Base-by-base conservation (phyloP, 1,140 invertebrate species). In the Drosophila setifemur region DNA sequence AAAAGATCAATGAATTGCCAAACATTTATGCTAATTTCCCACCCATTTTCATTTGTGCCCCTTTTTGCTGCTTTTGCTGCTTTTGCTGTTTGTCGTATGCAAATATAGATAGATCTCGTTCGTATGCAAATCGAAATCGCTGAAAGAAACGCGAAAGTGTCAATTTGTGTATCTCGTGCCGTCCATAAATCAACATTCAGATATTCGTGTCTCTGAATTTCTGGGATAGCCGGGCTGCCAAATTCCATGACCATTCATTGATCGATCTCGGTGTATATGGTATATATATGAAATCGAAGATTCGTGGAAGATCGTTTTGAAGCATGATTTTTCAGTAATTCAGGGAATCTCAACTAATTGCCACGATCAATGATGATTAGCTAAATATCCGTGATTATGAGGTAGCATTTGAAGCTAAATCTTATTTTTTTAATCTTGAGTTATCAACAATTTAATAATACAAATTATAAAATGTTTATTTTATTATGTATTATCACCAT, bases 71-170 rank as follows among this genome's bases (percentile, higher is more conserved):
- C 9, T 2, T 11, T 28, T 40, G n/a, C n/a, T n/a, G n/a, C 21
- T 16, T 26, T 39, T 9, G 25, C 12, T 12, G 23, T 18, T 26
- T 37, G n/a, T n/a, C 18, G 21, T 28, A 64, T 63, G 40, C 39
- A 43, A 64, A 61, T n/a, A n/a, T n/a, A n/a, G n/a, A 61, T 61
- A 33, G 50, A 61, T 33, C 14, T 28, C 26, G 37, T 61, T 61
- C 21, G 40, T 23, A 63, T 64, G 45, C 42, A 48, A 63, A 64
- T 63, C 40, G 12, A 49, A 49, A 25, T 52, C 43, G 19, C 18
- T 50, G 12, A 57, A 50, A 23, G n/a, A 40, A 64, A 64, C 33
- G 42, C 61, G 61, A 64, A 64, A 64, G 61, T 64, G 61, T 64
- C 43, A 64, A 40, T 63, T 61, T 57, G 35, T 39, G 25, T 42